A percentile compares a stretch with the other conserved stretches of the same genome.
phyloP scores from a whole-genome alignment of 2,888 invertebrate genomes.

The Tetranychus truncatus region DNA sequence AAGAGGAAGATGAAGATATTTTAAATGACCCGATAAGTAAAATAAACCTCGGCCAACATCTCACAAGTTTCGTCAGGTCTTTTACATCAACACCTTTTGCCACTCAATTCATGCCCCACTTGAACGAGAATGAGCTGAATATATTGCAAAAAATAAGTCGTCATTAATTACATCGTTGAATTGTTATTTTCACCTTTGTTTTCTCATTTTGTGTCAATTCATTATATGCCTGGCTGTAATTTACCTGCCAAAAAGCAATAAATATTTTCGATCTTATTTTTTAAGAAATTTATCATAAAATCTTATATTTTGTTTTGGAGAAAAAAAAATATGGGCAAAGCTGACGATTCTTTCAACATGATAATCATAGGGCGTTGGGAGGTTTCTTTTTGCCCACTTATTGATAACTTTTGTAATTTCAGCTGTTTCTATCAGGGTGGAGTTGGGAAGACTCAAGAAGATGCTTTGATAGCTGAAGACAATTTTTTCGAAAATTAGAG shows the following conservation, averaged over 20 bases:
- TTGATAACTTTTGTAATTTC: background rate
- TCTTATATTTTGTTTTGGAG: no score
- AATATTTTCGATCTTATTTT: no score
- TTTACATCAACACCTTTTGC: slow-evolving; percentile 17
- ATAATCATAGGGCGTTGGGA: background rate
- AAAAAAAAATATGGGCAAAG: no score
- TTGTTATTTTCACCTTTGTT: no score
- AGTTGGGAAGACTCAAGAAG: background rate
- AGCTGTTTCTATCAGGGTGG: background rate
- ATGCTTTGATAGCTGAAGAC: background rate
- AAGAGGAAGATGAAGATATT: slow-evolving; percentile 20
- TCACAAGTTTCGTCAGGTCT: slow-evolving; percentile 13
- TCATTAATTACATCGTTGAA: background rate
- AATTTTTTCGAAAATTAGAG: background rate
- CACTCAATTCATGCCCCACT: slow-evolving; percentile 18
- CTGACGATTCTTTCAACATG: background rate
- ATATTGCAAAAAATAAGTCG: slow-evolving; percentile 14
- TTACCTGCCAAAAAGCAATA: no score
- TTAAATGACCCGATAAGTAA: slow-evolving; percentile 19
- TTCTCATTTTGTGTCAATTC: no score
- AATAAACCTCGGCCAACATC: slow-evolving; percentile 18
- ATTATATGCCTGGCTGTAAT: no score
- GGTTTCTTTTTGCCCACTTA: background rate
- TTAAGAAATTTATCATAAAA: no score
- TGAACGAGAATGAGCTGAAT: slow-evolving; percentile 18